Base-by-base conservation (phyloP, 2,888 invertebrate species). In the Acanthoscelides obtectus region DNA sequence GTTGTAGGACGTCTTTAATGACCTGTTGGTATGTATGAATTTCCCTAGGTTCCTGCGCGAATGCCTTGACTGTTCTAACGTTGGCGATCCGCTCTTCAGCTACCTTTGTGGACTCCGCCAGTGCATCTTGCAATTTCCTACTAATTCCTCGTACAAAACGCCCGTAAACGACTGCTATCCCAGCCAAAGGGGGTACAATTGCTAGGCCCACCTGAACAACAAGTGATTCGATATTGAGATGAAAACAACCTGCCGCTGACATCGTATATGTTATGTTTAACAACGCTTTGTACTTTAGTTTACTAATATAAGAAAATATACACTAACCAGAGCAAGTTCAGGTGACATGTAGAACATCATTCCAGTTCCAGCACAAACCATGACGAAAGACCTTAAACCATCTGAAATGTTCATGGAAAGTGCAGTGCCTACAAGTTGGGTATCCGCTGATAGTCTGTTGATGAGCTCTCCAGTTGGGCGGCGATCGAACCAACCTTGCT, bases 341-440 rank as follows among this genome's bases (percentile, higher is more conserved):
- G 96, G 92, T 0, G 98, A 98, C 83, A 97, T 94, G 85, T 95
- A 97, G 78, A 97, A 90, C 98, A 98, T 98, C 95, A 99, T 97
- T 22, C 94, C 92, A 64, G 96, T 92, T 0, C 98, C 97, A 66
- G 94, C 94, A 22, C 90, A 84, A 8, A 95, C 94, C 92, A 97
- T 96, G 73, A 96, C 92, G 1, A 92, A 83, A 0, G 97, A 94
- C 68, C 99, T 87, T 22, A 98, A 85, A 0, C 99, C 99, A 87
- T 99, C 98, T 1, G 97, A 97, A 72, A 99, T 90, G 86, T 99
- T 99, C 82, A 92, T 93, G 70, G 97, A 98, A 0, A 99, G 88
- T 64, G 97, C 94, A 73, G 94, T 92, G 5, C 98, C 97, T 5
- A 99, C 96, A 20, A 98, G 87, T 76, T 94, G 92, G 0, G 98